Percentiles rank a stretch among this genome's conserved stretches.
Conservation (phyloP, 1,140 invertebrate species). For the Anadara kagoshimensis region DNA sequence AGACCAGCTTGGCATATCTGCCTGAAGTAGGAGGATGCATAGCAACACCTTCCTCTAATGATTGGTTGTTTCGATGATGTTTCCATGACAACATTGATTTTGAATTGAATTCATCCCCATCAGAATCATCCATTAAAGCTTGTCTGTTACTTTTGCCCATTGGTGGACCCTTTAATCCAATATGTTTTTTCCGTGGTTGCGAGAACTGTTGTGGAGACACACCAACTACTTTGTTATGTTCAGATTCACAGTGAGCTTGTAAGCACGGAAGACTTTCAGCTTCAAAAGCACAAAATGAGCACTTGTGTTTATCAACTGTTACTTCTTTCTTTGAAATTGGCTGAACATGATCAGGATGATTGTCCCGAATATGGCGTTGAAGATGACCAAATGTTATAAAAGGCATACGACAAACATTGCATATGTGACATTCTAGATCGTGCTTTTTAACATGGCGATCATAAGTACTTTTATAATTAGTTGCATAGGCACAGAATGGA, state of each 20-base stretch:
- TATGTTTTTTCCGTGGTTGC: too few relatives aligned
- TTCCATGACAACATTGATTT: background rate
- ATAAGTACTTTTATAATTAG: slow-evolving; percentile 47
- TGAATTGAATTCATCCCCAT: too few relatives aligned
- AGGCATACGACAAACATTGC: slow-evolving; percentile 47
- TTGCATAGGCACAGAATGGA: slow-evolving; percentile 44
- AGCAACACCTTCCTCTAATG: slow-evolving; percentile 23
- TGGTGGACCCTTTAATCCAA: too few relatives aligned
- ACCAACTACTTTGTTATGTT: background rate
- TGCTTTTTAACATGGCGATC: slow-evolving; percentile 48
- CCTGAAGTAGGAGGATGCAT: slow-evolving; percentile 34
- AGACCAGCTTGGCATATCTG: slow-evolving; percentile 49
- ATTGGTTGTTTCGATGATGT: background rate
- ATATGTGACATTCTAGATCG: slow-evolving; percentile 39
- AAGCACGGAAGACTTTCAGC: slow-evolving; percentile 5
- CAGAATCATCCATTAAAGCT: too few relatives aligned
- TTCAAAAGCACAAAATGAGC: slow-evolving; percentile 20
- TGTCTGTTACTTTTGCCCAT: too few relatives aligned
- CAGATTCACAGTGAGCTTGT: background rate
- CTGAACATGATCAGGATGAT: slow-evolving; percentile 40
- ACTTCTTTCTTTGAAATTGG: slow-evolving; percentile 23
- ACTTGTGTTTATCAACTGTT: slow-evolving; percentile 19
- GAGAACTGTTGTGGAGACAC: too few relatives aligned
- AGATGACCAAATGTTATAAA: slow-evolving; percentile 47
- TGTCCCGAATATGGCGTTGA: slow-evolving; percentile 40